Evolutionary conservation across 2,888 invertebrate genomes (phyloP).

Genomic region (Alviniconcha strummeri): DNA sequence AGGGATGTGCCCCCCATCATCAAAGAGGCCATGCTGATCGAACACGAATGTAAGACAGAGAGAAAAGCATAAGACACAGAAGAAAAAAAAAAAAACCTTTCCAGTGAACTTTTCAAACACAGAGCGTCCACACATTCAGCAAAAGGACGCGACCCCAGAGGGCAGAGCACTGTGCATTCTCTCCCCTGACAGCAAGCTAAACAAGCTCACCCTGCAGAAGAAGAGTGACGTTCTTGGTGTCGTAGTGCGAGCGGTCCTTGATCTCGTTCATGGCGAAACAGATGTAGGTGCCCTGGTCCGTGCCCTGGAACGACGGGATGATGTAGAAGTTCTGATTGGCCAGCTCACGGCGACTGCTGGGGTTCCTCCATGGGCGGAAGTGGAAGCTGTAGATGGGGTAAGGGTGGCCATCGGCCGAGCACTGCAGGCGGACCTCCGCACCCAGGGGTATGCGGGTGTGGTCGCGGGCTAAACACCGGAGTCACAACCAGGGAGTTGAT

Average conservation of each 20-base stretch:
- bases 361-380: conserved; percentile 43
- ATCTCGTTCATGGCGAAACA: conserved; percentile 49
- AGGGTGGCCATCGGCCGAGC: conserved; percentile 54
- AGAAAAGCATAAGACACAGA: too few species aligned
- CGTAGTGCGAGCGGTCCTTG: conserved; percentile 40
- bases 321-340: conserved; percentile 33
- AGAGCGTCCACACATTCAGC: too few species aligned
- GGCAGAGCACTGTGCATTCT: too few species aligned
- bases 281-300: conserved; percentile 48
- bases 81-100: too few species aligned
- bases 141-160: too few species aligned
- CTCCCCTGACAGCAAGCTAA: too few species aligned
- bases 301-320: conserved; percentile 31
- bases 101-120: too few species aligned
- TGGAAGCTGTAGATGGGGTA: conserved; percentile 47
- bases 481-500: conserved; percentile 43
- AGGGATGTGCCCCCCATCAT: too few species aligned
- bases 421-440: conserved; percentile 48
- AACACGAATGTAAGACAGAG: too few species aligned
- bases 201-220: conserved; percentile 43
- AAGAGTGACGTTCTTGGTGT: conserved; percentile 41
- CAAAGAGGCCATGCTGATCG: too few species aligned
- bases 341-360: conserved; percentile 32
- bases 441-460: conserved; percentile 41
- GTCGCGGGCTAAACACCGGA: conserved; percentile 37